Evolutionary conservation across 1,140 invertebrate species (phyloP), one percentile per base, ranked within the genome.

Genomic region (Mylabris phalerata): DNA sequence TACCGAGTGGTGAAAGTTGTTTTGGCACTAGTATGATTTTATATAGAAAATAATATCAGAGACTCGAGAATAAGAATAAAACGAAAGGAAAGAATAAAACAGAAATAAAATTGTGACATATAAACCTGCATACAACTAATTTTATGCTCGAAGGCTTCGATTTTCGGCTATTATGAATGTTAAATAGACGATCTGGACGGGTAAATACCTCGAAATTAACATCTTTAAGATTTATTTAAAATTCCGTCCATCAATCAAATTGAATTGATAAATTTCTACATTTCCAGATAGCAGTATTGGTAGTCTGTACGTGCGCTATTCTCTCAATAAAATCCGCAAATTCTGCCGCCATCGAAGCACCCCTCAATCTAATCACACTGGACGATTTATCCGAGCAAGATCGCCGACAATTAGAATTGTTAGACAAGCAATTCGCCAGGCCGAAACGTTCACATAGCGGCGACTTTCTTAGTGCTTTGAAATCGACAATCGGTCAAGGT

Each of bases 401-500:
- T 27, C 45, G 59, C 45, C 55, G 61, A 55, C 56, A 62, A 45
- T 38, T 68, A 6, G 57, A 65, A 50, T 61, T 57, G 42, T 59
- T 59, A 48, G 48, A 67, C 32, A 50, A 57, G 42, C 49, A 64
- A 45, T 61, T 55, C 38, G 48, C 26, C 24, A 56, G 63, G 25
- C 48, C 52, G 11, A 65, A 63, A 50, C 47, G 63, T 39, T 63
- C 60, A 38, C 62, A 52, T 38, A 57, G 66, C 9, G 59, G 55
- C 44, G 77, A 79, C 57, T 74, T 79, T 54, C 68, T 79, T 10
- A 64, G 72, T 10, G 70, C 72, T 48, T 56, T 79, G 5, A 75
- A 76, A 59, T 71, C 70, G 3, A 76, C 76, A 40, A 73, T 79
- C 10, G 75, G 75, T 0, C 73, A 78, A 11, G 79, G 79, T 1